Base-by-base conservation (phyloP, 2,113 vertebrate genomes). In the Helogale parvula region DNA sequence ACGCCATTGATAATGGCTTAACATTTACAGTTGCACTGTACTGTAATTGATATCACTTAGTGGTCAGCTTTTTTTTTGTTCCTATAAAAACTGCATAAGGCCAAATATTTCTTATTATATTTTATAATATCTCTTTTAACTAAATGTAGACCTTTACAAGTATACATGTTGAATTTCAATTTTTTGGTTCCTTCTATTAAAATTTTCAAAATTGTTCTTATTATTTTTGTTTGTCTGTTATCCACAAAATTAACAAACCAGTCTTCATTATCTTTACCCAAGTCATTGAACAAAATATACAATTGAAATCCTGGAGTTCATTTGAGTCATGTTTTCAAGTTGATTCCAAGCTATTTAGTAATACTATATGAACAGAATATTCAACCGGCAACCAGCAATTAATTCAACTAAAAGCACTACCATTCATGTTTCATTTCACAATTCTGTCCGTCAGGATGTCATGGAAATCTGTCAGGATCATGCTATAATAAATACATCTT, bases 181-280 rank as follows among this genome's bases (percentile, higher is more conserved):
- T 74, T 91, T 52, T 66, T 63, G 7, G 31, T 69, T 63, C 23
- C 11, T 85, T 77, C 52, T 90, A 31, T 80, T 92, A 17, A 79
- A 35, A 63, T 88, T 54, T 89, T 87, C 16, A 84, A 86, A 94
- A 47, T 87, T 57, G 54, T 31, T 93, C 92, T 92, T 86, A 83
- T 68, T 71, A 65, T 29, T 21, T 74, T 25, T 69, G 12, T 41
- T 81, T 41, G 88, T 79, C 31, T 47, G 4, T 74, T 60, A 83
- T 31, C 25, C 14, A 85, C 27, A 96, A 84, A 92, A 90, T 5
- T 52, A 17, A 63, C 72, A 82, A 72, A 29, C 27, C 2, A 57
- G 12, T 0, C n/a, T 77, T 89, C 14, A 47, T 31, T 45, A 60
- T 92, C 23, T 21, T 94, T 7, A 65, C 21, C 7, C 21, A 93